These are phyloP conservation scores for Drosophila seguyi DNA, from an alignment of 1,140 invertebrate species.

Conservation along the genomic window DNA sequence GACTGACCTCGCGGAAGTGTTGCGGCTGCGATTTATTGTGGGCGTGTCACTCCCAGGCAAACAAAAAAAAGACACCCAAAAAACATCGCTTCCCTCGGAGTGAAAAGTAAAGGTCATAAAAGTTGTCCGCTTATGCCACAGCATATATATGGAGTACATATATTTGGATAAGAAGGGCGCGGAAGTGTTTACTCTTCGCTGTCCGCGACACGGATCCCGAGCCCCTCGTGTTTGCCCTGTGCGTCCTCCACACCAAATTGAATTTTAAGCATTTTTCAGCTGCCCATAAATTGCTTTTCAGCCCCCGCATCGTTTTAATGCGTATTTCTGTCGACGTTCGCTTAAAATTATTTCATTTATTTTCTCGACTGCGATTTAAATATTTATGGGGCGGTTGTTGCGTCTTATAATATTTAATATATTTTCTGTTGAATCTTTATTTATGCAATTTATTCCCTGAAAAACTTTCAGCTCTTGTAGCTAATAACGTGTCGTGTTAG, in stretches of 20 bases:
- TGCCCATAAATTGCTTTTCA: conserved; percentile 30
- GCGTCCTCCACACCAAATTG: conserved; percentile 33
- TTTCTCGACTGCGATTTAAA: neutral
- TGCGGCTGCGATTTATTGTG: conserved; percentile 47
- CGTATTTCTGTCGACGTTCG: conserved; percentile 11
- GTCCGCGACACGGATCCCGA: conserved; percentile 5
- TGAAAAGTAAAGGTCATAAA: conserved; percentile 48
- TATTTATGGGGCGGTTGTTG: neutral
- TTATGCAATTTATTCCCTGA: neutral
- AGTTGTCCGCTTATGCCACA: conserved; percentile 19
- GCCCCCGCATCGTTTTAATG: neutral
- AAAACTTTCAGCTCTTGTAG: neutral
- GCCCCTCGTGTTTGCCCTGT: conserved; percentile 12
- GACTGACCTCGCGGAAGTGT: conserved; percentile 30
- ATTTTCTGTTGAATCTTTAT: neutral
- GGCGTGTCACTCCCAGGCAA: conserved; percentile 23
- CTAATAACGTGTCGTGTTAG: conserved; percentile 1
- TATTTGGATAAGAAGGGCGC: conserved; percentile 18
- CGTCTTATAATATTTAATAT: neutral
- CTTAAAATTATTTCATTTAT: conserved; percentile 5
- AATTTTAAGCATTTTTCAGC: conserved; percentile 47
- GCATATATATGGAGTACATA: conserved; percentile 3
- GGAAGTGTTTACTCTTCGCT: conserved; percentile 9
- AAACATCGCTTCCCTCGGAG: conserved; percentile 1
- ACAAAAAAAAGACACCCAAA: conserved; percentile 12